phyloP scores from a whole-genome alignment of 2,113 vertebrate genomes.

The Bolborhynchus lineola region DNA sequence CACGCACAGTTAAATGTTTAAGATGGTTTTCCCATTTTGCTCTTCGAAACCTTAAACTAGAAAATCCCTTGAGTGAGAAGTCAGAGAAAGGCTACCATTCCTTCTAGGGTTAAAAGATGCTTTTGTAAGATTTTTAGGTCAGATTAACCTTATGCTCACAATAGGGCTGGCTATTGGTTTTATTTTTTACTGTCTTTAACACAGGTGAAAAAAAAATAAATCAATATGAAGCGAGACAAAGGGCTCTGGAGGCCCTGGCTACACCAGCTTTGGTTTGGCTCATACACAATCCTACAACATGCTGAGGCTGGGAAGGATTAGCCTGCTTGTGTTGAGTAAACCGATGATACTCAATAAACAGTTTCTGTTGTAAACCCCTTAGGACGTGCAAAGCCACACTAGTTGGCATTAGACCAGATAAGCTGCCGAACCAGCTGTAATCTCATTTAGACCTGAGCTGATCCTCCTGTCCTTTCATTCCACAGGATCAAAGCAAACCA shows the following conservation, averaged over 20 bases:
- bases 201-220: constrained; percentile 73
- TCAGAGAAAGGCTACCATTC: constrained; percentile 42
- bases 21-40: constrained; percentile 55
- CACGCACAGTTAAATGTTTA: constrained; percentile 41
- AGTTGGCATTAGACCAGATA: constrained; percentile 99
- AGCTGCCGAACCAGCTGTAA: constrained; percentile 99
- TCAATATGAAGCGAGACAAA: constrained; percentile 78
- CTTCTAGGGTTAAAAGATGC: constrained; percentile 77
- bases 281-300: constrained; percentile 77
- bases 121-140: constrained; percentile 80
- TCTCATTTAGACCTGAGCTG: constrained; percentile 99
- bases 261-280: constrained; percentile 74
- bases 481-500: constrained; percentile 86
- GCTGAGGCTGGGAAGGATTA: constrained; percentile 83
- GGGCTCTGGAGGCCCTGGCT: constrained; percentile 75
- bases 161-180: constrained; percentile 72
- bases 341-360: constrained; percentile 87
- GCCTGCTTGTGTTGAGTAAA: constrained; percentile 85
- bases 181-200: constrained; percentile 75
- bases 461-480: constrained; percentile 95
- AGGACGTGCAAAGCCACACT: constrained; percentile 89
- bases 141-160: constrained; percentile 82
- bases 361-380: constrained; percentile 87
- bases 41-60: constrained; percentile 58
- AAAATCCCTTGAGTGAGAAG: constrained; percentile 65